Percentiles rank a stretch among this genome's conserved stretches.
These are phyloP conservation scores for Luperina nickerlii DNA, from an alignment of 2,888 invertebrate genomes.

Conservation along the genomic window DNA sequence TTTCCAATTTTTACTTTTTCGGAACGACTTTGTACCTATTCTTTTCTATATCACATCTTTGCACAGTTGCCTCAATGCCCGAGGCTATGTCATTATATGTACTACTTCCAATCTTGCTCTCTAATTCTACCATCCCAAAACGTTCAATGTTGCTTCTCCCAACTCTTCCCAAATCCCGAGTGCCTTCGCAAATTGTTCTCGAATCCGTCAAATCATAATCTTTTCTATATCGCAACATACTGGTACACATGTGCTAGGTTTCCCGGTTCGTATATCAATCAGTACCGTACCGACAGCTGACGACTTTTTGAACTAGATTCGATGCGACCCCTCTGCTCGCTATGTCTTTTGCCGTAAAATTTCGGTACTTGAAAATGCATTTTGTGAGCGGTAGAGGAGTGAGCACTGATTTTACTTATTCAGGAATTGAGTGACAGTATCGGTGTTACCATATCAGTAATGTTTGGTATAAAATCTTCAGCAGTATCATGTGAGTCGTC, in stretches of 20 bases:
- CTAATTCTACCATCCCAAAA: neutral
- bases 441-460: constrained; percentile 15
- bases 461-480: constrained; percentile 24
- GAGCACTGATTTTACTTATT: constrained; percentile 37
- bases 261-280: constrained; percentile 79
- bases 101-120: neutral
- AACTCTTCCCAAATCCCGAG: neutral
- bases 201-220: constrained; percentile 53
- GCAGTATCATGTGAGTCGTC: neutral
- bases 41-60: neutral
- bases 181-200: constrained; percentile 36
- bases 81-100: neutral
- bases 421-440: neutral
- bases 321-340: constrained; percentile 66
- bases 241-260: constrained; percentile 30
- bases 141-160: neutral
- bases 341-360: constrained; percentile 61
- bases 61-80: neutral
- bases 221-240: constrained; percentile 52
- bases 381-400: constrained; percentile 46
- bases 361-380: constrained; percentile 60
- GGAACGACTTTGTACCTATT: neutral
- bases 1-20: neutral
- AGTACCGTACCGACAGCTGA: constrained; percentile 74
- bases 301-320: constrained; percentile 82